Conservation (phyloP, 1,140 invertebrate genomes). For the Harpegnathos saltator region DNA sequence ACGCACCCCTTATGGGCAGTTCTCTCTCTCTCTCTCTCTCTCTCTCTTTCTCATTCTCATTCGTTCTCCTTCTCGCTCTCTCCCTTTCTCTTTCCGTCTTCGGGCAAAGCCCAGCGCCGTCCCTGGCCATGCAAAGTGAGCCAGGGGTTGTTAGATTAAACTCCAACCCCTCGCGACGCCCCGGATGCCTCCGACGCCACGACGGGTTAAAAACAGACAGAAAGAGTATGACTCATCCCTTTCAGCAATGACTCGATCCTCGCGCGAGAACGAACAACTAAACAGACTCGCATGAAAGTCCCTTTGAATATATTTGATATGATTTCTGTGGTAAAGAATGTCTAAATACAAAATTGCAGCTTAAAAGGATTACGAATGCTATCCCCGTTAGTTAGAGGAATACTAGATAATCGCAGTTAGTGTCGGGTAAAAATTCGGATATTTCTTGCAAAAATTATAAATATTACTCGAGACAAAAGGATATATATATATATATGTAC, state of each 20-base stretch:
- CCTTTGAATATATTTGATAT: not conserved
- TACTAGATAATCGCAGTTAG: no score
- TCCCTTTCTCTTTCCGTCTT: not conserved
- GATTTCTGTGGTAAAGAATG: no score
- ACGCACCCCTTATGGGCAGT: constrained; percentile 78
- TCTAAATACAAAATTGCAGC: no score
- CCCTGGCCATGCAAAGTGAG: constrained; percentile 80
- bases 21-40: constrained; percentile 31
- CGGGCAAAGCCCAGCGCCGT: constrained; percentile 69
- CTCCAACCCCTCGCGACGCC: constrained; percentile 80
- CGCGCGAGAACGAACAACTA: constrained; percentile 65
- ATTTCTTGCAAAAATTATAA: no score
- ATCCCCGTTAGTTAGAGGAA: no score
- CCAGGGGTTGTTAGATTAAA: constrained; percentile 82
- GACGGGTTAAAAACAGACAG: constrained; percentile 83
- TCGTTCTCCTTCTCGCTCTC: not conserved
- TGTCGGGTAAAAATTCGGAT: no score
- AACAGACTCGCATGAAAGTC: not conserved
- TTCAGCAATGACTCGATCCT: constrained; percentile 60
- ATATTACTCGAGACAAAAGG: no score
- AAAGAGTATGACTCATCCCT: constrained; percentile 81
- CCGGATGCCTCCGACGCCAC: constrained; percentile 81
- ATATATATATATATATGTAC: no score
- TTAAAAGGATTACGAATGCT: not conserved
- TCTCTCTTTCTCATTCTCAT: not conserved